These are phyloP conservation scores for Desoria tigrina DNA, from an alignment of 2,888 invertebrate genomes.

Conservation along the genomic window DNA sequence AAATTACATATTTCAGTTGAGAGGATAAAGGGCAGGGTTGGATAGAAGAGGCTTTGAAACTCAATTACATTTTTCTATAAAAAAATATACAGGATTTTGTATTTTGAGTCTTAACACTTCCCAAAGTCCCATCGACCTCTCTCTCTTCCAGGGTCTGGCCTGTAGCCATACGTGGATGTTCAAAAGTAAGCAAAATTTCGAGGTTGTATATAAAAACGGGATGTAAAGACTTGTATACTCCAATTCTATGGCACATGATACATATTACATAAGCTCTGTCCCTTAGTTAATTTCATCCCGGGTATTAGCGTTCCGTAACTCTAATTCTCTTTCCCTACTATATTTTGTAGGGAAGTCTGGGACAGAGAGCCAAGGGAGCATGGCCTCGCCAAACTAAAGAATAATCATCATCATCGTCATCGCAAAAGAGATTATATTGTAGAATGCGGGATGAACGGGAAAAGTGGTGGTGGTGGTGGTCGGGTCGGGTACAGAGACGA, in stretches of 20 bases:
- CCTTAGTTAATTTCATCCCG: constrained; percentile 4
- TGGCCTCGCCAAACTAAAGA: background rate
- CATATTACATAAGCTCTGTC: background rate
- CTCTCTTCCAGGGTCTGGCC: too few species aligned
- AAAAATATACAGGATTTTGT: constrained; percentile 1
- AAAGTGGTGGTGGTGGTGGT: background rate
- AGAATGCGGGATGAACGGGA: background rate
- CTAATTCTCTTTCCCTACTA: constrained; percentile 18
- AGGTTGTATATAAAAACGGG: too few species aligned
- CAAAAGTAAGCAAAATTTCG: too few species aligned
- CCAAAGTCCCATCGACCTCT: background rate
- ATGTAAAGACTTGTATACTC: too few species aligned
- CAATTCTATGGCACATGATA: too few species aligned
- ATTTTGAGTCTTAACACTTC: background rate
- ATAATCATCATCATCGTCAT: constrained; percentile 12
- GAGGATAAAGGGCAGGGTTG: constrained; percentile 4
- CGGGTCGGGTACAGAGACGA: background rate
- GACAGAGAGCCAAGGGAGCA: background rate
- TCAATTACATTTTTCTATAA: constrained; percentile 24
- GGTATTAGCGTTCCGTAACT: background rate
- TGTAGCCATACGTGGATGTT: too few species aligned
- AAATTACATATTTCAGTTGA: constrained; percentile 11
- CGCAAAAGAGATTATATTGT: background rate
- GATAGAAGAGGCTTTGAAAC: background rate
- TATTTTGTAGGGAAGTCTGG: background rate